These are phyloP conservation scores for Psilopsiagon aurifrons DNA, from an alignment of 2,113 vertebrate genomes.

Conservation along the genomic window DNA sequence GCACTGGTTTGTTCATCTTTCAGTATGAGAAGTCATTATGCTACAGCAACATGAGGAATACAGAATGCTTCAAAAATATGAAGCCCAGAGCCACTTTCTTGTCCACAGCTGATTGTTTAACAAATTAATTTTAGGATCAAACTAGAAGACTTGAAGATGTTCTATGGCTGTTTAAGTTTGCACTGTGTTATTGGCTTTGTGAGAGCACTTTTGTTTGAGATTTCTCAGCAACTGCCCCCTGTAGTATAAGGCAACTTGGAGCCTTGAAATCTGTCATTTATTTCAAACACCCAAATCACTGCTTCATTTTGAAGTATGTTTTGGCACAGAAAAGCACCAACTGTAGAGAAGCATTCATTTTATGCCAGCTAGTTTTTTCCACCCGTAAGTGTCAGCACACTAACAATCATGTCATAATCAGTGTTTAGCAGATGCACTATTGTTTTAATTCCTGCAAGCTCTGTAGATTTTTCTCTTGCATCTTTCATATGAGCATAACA, in stretches of 20 bases:
- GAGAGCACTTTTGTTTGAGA: background rate
- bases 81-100: background rate
- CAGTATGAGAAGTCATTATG: background rate
- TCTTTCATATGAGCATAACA: background rate
- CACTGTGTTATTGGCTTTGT: background rate
- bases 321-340: constrained; percentile 21
- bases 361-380: background rate
- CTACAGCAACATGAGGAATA: background rate
- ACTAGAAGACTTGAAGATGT: background rate
- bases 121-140: background rate
- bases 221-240: background rate
- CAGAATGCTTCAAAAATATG: background rate
- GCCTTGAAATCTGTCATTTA: constrained; percentile 24
- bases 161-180: background rate
- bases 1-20: background rate
- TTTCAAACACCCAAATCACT: background rate
- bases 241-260: background rate
- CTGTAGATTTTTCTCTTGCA: background rate
- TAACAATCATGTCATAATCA: background rate
- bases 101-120: background rate
- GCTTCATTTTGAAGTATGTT: constrained; percentile 17
- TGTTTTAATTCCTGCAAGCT: background rate
- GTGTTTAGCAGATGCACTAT: background rate
- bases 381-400: background rate
- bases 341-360: background rate